These are phyloP conservation scores for Meiosimyza decipiens DNA, from an alignment of 2,888 invertebrate species.

Conservation along the genomic window DNA sequence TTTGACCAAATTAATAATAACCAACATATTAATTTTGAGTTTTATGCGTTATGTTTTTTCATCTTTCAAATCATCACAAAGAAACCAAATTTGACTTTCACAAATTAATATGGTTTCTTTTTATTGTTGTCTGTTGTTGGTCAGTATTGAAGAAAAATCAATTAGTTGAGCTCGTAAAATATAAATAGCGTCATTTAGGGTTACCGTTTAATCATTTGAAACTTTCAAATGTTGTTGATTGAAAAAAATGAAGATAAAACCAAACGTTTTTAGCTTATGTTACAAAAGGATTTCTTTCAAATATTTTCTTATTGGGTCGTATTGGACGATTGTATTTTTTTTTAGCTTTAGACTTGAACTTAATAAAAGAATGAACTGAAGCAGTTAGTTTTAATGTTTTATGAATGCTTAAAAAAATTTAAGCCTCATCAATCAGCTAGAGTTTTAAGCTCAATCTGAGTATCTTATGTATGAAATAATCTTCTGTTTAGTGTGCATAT, in stretches of 20 bases:
- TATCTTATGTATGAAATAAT: too few species aligned
- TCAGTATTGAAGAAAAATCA: neutral
- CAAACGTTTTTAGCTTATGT: too few species aligned
- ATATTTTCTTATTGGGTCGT: neutral
- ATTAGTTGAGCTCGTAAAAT: conserved; percentile 23
- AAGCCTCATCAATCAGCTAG: too few species aligned
- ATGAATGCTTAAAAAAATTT: too few species aligned
- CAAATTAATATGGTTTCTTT: conserved; percentile 4
- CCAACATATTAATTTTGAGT: conserved; percentile 4
- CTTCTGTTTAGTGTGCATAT: too few species aligned
- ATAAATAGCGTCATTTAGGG: conserved; percentile 4
- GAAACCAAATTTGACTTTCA: conserved; percentile 13
- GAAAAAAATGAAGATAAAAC: too few species aligned
- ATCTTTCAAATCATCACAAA: neutral
- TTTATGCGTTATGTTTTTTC: neutral
- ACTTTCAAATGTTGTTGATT: neutral
- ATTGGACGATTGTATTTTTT: neutral
- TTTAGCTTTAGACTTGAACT: too few species aligned
- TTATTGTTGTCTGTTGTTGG: neutral
- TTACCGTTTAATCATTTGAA: conserved; percentile 2
- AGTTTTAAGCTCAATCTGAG: too few species aligned
- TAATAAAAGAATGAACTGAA: too few species aligned
- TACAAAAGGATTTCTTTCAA: neutral
- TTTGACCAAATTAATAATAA: conserved; percentile 14
- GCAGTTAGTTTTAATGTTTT: too few species aligned